phyloP scores from a whole-genome alignment of 2,888 invertebrate species.

The Drosophila emarginata region DNA sequence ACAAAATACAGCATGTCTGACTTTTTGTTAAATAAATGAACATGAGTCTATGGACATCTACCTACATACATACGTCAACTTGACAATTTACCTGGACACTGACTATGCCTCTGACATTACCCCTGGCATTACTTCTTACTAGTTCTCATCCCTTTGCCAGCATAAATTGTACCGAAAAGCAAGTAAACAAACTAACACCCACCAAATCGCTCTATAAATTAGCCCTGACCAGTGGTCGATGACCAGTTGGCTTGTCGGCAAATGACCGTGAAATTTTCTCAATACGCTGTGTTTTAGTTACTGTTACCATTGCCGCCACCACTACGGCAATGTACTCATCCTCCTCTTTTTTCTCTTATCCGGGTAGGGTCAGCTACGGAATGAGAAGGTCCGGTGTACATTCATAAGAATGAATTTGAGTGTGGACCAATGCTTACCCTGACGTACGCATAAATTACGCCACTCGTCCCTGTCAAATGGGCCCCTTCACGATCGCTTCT shows the following conservation, averaged over 20 bases:
- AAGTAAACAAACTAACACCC: slow-evolving; percentile 64
- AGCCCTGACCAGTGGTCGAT: slow-evolving; percentile 60
- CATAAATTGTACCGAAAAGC: slow-evolving; percentile 66
- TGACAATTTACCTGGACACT: slow-evolving; percentile 58
- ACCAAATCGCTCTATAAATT: slow-evolving; percentile 69
- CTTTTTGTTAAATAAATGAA: background rate
- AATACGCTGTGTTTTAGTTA: slow-evolving; percentile 65
- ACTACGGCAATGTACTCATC: slow-evolving; percentile 12
- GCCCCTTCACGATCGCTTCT: slow-evolving; percentile 41
- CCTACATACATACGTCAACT: slow-evolving; percentile 15
- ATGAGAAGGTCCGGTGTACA: background rate
- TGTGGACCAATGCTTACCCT: slow-evolving; percentile 26
- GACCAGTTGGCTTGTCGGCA: slow-evolving; percentile 53
- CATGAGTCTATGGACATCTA: background rate
- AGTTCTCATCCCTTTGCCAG: slow-evolving; percentile 39
- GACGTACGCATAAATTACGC: slow-evolving; percentile 57
- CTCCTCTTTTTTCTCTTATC: slow-evolving; percentile 38
- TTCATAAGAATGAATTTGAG: slow-evolving; percentile 3
- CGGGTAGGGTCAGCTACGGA: background rate
- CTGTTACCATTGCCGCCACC: slow-evolving; percentile 17
- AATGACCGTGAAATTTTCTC: slow-evolving; percentile 77
- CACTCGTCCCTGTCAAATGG: slow-evolving; percentile 18
- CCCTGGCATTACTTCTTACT: slow-evolving; percentile 8
- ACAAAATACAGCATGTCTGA: background rate
- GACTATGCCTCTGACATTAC: background rate